Evolutionary conservation across 2,113 vertebrate genomes (phyloP), one percentile per base, ranked within the genome.

Genomic region (Chamaetylas fuelleborni): DNA sequence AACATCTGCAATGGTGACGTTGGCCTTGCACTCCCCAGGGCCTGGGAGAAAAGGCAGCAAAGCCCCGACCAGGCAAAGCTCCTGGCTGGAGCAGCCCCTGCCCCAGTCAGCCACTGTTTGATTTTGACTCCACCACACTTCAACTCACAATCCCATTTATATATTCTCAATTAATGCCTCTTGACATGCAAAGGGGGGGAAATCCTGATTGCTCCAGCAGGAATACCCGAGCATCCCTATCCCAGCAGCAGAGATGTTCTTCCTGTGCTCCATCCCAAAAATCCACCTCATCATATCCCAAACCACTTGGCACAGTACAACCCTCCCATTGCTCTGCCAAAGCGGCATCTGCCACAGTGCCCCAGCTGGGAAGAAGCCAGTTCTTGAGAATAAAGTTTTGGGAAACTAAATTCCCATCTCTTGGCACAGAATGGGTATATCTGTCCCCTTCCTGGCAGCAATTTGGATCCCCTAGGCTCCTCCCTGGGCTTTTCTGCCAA

Each of bases 321-420:
- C 29, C 58, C 53, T 82, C 25, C 66, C 14, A 1, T n/a, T 1
- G 1, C 40, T 36, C 84, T 88, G 93, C 94, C 94, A 93, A 65
- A 40, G 62, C 0, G 0, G 67, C 86, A 93, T 33, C 93, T 96
- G 95, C 92, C 81, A 74, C 9, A 1, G 42, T 69, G 92, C 90
- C 93, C 90, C 51, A 76, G 62, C 89, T 95, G 91, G 96, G 89
- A 65, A 28, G 50, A 31, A 65, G 96, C 89, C 94, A 95, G 1
- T 2, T 83, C 85, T n/a, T 2, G 61, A 48, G 56, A 81, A 45
- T 19, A 42, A 92, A 90, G 14, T 82, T 90, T 76, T 61, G 79
- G 70, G 79, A 82, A 51, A 31, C 15, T 4, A 9, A 86, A 88
- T 66, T 62, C 60, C 67, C 25, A 4, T 34, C 45, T 81, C 71